Percentiles rank a stretch among this genome's conserved stretches.
Conservation (phyloP, 2,113 vertebrate species). For the Brachyhypopomus gauderio region DNA sequence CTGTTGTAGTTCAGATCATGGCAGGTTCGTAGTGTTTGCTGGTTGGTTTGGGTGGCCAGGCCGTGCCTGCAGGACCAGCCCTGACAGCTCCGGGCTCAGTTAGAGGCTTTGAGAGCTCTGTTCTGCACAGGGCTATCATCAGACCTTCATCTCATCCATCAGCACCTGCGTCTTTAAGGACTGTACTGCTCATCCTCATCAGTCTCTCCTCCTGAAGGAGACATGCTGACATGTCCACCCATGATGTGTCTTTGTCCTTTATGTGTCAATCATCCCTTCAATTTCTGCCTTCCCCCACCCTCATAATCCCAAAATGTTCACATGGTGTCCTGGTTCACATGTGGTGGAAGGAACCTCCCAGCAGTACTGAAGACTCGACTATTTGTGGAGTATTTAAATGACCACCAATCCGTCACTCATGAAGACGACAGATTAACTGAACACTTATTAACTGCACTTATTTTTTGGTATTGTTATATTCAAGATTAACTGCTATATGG, state of each 20-base stretch:
- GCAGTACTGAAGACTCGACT: too few species aligned
- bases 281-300: background rate
- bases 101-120: slow-evolving; percentile 21
- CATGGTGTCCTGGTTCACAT: too few species aligned
- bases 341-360: too few species aligned
- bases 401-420: too few species aligned
- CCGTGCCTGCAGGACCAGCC: slow-evolving; percentile 21
- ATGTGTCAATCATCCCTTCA: too few species aligned
- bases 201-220: slow-evolving; percentile 26
- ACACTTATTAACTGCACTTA: too few species aligned
- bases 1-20: too few species aligned
- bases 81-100: slow-evolving; percentile 18
- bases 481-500: too few species aligned
- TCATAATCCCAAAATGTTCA: background rate
- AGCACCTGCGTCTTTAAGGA: slow-evolving; percentile 42
- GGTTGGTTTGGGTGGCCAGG: slow-evolving; percentile 18
- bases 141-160: slow-evolving; percentile 32
- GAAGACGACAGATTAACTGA: too few species aligned
- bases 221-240: slow-evolving; percentile 26
- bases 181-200: slow-evolving; percentile 7
- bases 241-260: background rate
- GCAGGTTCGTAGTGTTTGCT: background rate
- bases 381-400: too few species aligned
- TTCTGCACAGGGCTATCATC: slow-evolving; percentile 6
- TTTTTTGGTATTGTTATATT: too few species aligned